These are phyloP conservation scores for Coregonus sp. DNA, from an alignment of 2,797 vertebrate genomes.

Conservation along the genomic window DNA sequence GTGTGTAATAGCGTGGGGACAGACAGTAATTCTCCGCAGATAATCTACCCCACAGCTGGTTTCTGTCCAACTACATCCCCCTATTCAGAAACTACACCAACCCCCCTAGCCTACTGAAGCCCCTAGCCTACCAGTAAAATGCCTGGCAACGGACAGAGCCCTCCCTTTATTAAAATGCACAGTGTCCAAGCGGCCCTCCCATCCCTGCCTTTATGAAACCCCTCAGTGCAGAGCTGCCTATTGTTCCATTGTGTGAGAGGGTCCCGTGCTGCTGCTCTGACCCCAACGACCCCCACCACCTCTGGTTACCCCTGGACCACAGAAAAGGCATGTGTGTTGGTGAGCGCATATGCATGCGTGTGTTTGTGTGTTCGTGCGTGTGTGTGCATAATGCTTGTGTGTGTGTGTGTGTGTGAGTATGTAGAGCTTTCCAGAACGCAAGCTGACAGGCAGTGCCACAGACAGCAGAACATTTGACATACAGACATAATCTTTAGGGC, in stretches of 20 bases:
- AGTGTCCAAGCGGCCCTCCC: not conserved
- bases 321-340: conserved; percentile 14
- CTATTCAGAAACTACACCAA: not conserved
- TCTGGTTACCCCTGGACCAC: conserved; percentile 21
- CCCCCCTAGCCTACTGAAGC: not conserved
- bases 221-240: not conserved
- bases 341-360: not conserved
- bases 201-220: no score
- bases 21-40: no score
- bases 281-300: conserved; percentile 42
- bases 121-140: not conserved
- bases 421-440: conserved; percentile 47
- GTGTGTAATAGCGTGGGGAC: not conserved
- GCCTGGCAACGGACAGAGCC: no score
- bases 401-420: not conserved
- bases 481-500: conserved; percentile 19
- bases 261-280: conserved; percentile 23
- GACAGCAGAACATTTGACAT: not conserved
- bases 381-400: conserved; percentile 22
- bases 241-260: conserved; percentile 45
- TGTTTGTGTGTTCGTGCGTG: not conserved
- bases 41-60: not conserved
- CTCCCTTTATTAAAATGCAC: not conserved
- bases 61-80: not conserved
- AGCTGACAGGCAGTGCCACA: no score